Evolutionary conservation across 2,888 invertebrate genomes (phyloP).

Genomic region (Stratiomys singularior): DNA sequence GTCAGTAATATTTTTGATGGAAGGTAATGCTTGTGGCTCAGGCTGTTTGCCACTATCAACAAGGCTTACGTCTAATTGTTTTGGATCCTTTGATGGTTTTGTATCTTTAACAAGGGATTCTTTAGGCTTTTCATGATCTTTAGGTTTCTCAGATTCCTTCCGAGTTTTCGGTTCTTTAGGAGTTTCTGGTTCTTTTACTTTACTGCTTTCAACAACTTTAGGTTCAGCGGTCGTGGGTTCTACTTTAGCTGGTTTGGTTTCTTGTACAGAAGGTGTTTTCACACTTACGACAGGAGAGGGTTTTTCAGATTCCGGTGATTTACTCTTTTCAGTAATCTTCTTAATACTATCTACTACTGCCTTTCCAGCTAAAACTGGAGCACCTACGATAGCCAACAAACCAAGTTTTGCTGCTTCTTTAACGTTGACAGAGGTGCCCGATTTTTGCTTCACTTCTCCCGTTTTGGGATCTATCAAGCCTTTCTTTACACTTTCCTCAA

Average conservation of each 20-base stretch:
- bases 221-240: not conserved
- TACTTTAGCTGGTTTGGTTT: not conserved
- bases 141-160: conserved; percentile 67
- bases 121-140: too few relatives aligned
- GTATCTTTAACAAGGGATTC: too few relatives aligned
- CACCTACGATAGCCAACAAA: conserved; percentile 77
- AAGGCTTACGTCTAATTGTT: too few relatives aligned
- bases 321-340: conserved; percentile 75
- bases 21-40: too few relatives aligned
- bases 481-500: conserved; percentile 79
- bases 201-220: not conserved
- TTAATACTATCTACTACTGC: conserved; percentile 75
- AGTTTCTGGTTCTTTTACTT: not conserved
- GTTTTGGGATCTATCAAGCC: conserved; percentile 78
- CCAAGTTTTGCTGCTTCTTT: conserved; percentile 82
- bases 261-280: not conserved
- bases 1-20: too few relatives aligned
- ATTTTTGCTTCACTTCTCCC: conserved; percentile 74
- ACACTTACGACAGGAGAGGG: conserved; percentile 70
- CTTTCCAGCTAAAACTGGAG: conserved; percentile 78
- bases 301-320: conserved; percentile 81
- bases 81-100: too few relatives aligned
- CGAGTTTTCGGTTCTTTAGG: conserved; percentile 62
- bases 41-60: too few relatives aligned
- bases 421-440: conserved; percentile 74